Conservation (phyloP, 2,888 invertebrate species). For the Brachyptera risi region DNA sequence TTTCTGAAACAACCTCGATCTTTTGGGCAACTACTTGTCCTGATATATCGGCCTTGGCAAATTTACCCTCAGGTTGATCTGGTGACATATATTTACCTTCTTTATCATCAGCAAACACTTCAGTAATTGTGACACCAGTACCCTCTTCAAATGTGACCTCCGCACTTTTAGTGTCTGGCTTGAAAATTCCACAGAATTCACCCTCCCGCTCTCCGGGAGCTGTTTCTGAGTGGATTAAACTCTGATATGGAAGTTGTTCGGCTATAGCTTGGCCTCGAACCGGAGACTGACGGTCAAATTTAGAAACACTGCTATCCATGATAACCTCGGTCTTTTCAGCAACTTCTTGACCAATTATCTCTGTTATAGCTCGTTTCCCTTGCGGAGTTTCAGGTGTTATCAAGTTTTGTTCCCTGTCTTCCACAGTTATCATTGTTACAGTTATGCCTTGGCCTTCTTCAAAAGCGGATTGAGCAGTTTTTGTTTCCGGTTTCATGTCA, state of each 20-base stretch:
- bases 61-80: slow-evolving; percentile 41
- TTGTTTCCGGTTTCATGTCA: slow-evolving; percentile 45
- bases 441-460: slow-evolving; percentile 38
- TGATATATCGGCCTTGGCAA: slow-evolving; percentile 45
- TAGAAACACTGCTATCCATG: slow-evolving; percentile 45
- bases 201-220: slow-evolving; percentile 44
- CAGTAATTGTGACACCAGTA: slow-evolving; percentile 44
- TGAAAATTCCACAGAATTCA: slow-evolving; percentile 42
- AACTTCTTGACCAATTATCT: slow-evolving; percentile 50
- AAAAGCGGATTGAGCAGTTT: slow-evolving; percentile 46
- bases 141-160: slow-evolving; percentile 45
- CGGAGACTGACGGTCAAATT: slow-evolving; percentile 47
- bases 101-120: slow-evolving; percentile 50
- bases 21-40: slow-evolving; percentile 49
- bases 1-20: slow-evolving; percentile 39
- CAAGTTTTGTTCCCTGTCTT: slow-evolving; percentile 38
- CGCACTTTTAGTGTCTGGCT: slow-evolving; percentile 44
- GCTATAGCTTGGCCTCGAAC: slow-evolving; percentile 45
- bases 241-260: slow-evolving; percentile 53
- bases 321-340: slow-evolving; percentile 51
- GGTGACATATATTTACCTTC: slow-evolving; percentile 41
- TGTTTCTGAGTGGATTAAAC: slow-evolving; percentile 48
- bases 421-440: slow-evolving; percentile 41
- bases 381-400: slow-evolving; percentile 44
- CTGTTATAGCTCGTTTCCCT: slow-evolving; percentile 46